These are phyloP conservation scores for Oreohelix idahoensis DNA, from an alignment of 1,140 invertebrate species.

Conservation along the genomic window DNA sequence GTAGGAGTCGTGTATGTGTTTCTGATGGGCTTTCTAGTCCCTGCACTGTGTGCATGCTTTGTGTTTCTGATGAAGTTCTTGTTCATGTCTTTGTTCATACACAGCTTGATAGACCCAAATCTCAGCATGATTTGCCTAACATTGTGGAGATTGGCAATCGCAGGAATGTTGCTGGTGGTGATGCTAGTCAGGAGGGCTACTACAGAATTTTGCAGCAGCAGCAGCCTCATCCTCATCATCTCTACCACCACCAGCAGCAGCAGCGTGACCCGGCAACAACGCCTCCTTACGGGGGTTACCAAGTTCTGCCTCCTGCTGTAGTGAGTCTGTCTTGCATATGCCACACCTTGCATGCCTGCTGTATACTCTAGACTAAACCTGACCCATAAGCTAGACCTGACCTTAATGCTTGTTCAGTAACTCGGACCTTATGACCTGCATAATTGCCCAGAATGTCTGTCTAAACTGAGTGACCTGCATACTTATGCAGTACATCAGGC, in stretches of 20 bases:
- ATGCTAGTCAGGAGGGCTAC: slow-evolving; percentile 4
- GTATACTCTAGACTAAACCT: too few species aligned
- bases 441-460: too few species aligned
- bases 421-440: too few species aligned
- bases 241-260: slow-evolving; percentile 3
- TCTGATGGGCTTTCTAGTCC: too few species aligned
- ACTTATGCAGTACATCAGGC: too few species aligned
- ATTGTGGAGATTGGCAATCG: slow-evolving; percentile 28
- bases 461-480: too few species aligned
- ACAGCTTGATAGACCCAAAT: slow-evolving; percentile 57
- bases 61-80: too few species aligned
- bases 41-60: too few species aligned
- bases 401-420: too few species aligned
- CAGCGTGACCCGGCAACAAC: slow-evolving; percentile 18
- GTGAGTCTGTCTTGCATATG: slow-evolving; percentile 37
- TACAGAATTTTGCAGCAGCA: neutral
- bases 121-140: slow-evolving; percentile 66
- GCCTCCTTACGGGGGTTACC: slow-evolving; percentile 38
- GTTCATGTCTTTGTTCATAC: neutral
- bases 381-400: too few species aligned
- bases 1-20: too few species aligned
- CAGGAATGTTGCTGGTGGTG: neutral
- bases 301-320: slow-evolving; percentile 45
- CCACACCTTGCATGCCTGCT: too few species aligned
- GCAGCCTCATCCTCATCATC: neutral